These are phyloP conservation scores for Anguilla obscura DNA, from an alignment of 2,797 vertebrate genomes.

Conservation along the genomic window DNA sequence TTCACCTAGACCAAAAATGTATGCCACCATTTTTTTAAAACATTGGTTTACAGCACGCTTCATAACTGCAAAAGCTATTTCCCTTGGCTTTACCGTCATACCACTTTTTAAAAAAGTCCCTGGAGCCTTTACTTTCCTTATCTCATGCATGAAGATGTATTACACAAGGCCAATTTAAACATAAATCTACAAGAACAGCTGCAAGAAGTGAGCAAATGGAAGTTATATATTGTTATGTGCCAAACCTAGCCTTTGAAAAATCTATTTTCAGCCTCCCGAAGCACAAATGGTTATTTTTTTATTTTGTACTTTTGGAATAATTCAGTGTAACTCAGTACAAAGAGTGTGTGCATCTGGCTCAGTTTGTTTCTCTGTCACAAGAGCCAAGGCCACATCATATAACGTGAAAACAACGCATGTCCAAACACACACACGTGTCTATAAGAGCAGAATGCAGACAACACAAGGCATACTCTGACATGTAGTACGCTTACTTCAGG, in stretches of 20 bases:
- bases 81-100: neutral
- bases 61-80: neutral
- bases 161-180: neutral
- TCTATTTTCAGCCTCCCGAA: neutral
- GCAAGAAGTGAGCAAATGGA: neutral
- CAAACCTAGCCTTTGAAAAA: neutral
- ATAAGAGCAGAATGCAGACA: neutral
- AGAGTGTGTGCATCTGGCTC: neutral
- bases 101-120: neutral
- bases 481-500: neutral
- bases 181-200: slow-evolving; percentile 15
- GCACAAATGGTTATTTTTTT: neutral
- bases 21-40: neutral
- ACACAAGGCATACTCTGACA: neutral
- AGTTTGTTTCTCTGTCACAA: neutral
- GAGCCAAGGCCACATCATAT: neutral
- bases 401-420: neutral
- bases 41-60: neutral
- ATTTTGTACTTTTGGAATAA: neutral
- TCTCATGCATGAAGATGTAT: neutral
- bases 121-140: neutral
- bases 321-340: neutral
- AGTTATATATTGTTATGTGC: neutral
- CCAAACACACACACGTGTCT: neutral
- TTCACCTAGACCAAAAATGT: neutral